Evolutionary conservation across 2,888 invertebrate genomes (phyloP).

Genomic region (Monopis laevigella): DNA sequence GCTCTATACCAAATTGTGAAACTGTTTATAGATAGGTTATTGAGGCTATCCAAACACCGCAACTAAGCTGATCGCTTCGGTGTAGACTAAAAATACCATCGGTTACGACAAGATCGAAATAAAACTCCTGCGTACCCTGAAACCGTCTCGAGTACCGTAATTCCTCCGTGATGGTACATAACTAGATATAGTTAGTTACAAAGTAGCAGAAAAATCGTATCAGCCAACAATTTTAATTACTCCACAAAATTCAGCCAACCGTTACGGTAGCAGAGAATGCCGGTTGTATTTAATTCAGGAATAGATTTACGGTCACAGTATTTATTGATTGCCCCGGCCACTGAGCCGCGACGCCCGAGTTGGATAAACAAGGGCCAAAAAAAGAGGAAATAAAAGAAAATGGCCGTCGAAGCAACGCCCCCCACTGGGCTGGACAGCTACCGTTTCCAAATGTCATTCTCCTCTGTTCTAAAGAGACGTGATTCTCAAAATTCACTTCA

Average conservation of each 20-base stretch:
- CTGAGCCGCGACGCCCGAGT: conserved; percentile 48
- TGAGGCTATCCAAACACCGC: no score
- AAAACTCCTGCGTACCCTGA: no score
- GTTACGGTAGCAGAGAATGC: conserved; percentile 26
- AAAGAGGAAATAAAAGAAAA: conserved; percentile 55
- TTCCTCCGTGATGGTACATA: no score
- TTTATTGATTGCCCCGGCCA: conserved; percentile 60
- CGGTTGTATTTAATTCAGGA: conserved; percentile 50
- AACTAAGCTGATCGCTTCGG: no score
- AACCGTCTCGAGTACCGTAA: no score
- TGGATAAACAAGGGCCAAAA: conserved; percentile 60
- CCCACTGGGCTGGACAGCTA: conserved; percentile 51
- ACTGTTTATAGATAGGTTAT: no score
- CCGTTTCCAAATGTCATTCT: conserved; percentile 62
- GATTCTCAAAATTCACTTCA: conserved; percentile 10
- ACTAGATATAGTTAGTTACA: no score
- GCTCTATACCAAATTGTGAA: no score
- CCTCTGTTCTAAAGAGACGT: conserved; percentile 28
- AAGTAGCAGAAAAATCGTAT: no score
- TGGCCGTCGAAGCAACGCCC: conserved; percentile 55
- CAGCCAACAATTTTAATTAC: conserved; percentile 34
- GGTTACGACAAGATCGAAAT: no score
- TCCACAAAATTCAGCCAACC: conserved; percentile 25
- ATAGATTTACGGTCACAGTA: conserved; percentile 51
- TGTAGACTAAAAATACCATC: no score